phyloP scores from a whole-genome alignment of 1,140 invertebrate species.

The Cherax destructor region DNA sequence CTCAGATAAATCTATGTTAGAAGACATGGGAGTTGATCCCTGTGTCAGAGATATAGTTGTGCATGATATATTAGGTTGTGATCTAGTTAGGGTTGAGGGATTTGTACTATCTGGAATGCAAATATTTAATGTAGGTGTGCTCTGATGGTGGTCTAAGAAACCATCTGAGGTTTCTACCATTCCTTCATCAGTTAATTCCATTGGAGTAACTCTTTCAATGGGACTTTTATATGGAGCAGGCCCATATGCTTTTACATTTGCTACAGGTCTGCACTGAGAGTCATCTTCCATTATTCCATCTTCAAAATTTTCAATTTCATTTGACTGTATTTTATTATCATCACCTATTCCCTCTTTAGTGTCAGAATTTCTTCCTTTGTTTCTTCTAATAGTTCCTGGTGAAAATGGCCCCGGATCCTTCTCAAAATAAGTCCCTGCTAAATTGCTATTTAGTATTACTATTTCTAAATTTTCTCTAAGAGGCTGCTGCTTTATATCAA shows the following conservation, averaged over 20 bases:
- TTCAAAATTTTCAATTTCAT: slow-evolving; percentile 45
- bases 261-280: slow-evolving; percentile 31
- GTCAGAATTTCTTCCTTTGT: slow-evolving; percentile 45
- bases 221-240: slow-evolving; percentile 54
- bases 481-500: slow-evolving; percentile 77
- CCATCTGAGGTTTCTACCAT: slow-evolving; percentile 35
- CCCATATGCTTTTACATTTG: slow-evolving; percentile 55
- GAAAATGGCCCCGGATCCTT: slow-evolving; percentile 53
- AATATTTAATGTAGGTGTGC: slow-evolving; percentile 43
- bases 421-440: slow-evolving; percentile 59
- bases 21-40: slow-evolving; percentile 37
- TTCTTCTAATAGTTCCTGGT: slow-evolving; percentile 50
- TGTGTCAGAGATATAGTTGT: slow-evolving; percentile 61
- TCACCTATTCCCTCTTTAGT: slow-evolving; percentile 25
- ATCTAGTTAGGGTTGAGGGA: slow-evolving; percentile 36
- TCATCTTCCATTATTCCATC: slow-evolving; percentile 28
- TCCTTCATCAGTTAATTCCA: slow-evolving; percentile 44
- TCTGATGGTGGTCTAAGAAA: slow-evolving; percentile 22
- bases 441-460: slow-evolving; percentile 37
- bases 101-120: slow-evolving; percentile 68
- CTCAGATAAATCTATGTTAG: slow-evolving; percentile 27
- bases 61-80: slow-evolving; percentile 64
- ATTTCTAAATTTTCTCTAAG: slow-evolving; percentile 47
- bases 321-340: slow-evolving; percentile 34
- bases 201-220: slow-evolving; percentile 48